Base-by-base conservation (phyloP, 2,113 vertebrate species). In the Petroica traversi region DNA sequence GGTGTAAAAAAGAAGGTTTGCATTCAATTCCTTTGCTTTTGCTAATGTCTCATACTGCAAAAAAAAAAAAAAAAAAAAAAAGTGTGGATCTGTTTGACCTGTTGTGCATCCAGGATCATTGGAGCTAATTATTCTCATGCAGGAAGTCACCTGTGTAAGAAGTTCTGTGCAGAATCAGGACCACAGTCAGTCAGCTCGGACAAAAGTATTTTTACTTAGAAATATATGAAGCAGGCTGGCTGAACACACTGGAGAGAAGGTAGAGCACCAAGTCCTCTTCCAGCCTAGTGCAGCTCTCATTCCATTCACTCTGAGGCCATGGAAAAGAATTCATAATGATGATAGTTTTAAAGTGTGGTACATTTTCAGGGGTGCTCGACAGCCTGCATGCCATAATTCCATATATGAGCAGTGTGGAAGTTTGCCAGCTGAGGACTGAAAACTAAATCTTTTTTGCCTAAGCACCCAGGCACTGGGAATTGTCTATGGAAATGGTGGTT, bases 391-490 rank as follows among this genome's bases (percentile, higher is more conserved):
- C 36, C 58, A 48, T 52, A 63, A 91, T 87, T 2, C 19, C 4
- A 1, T 12, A 1, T 18, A 25, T 23, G 5, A 72, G 16, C 41
- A 57, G 20, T 0, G 0, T n/a, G 31, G 36, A 77, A 49, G 16
- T 63, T 85, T 92, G 26, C 23, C 38, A 92, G 6, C 24, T 15
- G 36, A 63, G 40, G 69, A 54, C 23, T 66, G 64, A 40, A 63
- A 77, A 55, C 10, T 9, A 36, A 43, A n/a, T 14, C 1, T 9
- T 28, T 79, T 94, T 38, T 87, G 51, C 29, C 31, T 25, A 57
- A 88, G 58, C 16, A 63, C 13, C 12, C 40, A 74, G 38, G 36
- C 52, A 25, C 66, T 87, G 64, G 76, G 58, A 72, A 57, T 38
- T 68, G 34, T 36, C 6, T 45, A 1, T 76, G 62, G 84, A 89